These are phyloP conservation scores for Philotrypesis tridentata DNA, from an alignment of 1,140 invertebrate genomes.

Conservation along the genomic window DNA sequence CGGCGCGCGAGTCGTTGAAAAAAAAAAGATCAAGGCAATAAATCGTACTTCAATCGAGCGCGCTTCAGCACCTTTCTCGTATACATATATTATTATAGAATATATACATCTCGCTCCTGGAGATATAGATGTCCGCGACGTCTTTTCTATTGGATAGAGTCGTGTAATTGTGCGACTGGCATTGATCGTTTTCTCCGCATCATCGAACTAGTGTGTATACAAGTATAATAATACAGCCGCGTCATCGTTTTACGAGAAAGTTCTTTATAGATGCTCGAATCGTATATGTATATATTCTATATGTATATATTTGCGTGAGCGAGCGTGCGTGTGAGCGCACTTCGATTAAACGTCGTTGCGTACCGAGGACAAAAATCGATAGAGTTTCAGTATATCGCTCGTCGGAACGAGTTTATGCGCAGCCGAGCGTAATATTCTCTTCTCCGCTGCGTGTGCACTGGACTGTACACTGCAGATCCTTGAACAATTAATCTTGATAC, in stretches of 20 bases:
- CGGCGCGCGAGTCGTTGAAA: neutral
- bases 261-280: neutral
- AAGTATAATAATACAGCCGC: neutral
- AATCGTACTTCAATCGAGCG: neutral
- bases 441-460: too few relatives aligned
- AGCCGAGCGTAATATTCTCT: too few relatives aligned
- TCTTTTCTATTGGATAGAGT: neutral
- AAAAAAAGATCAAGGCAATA: neutral
- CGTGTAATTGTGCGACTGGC: neutral
- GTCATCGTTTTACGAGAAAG: neutral
- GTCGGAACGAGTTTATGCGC: too few relatives aligned
- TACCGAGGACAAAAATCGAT: neutral
- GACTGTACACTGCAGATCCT: too few relatives aligned
- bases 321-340: too few relatives aligned
- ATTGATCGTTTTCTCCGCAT: neutral
- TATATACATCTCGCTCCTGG: too few relatives aligned
- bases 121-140: too few relatives aligned
- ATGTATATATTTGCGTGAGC: too few relatives aligned
- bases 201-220: neutral
- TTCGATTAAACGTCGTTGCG: neutral
- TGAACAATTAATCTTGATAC: too few relatives aligned
- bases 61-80: neutral
- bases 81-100: too few relatives aligned
- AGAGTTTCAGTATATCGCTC: neutral
- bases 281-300: neutral